Evolutionary conservation across 1,140 invertebrate genomes (phyloP).

Genomic region (Lepidurus arcticus): DNA sequence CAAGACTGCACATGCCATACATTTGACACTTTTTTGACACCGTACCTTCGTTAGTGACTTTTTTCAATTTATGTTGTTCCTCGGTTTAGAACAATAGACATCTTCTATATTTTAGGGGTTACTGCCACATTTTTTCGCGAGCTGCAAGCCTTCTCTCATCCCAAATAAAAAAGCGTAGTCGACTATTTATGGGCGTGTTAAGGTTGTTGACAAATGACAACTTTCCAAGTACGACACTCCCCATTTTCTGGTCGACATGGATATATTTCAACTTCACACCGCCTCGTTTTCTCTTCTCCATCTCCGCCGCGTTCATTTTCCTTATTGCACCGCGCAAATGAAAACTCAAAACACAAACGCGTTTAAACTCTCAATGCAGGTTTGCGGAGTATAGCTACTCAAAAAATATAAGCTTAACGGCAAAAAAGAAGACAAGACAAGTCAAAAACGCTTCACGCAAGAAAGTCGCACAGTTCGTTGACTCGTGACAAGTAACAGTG

Average conservation of each 20-base stretch:
- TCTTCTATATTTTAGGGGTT: no score
- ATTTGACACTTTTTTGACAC: no score
- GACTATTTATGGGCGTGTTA: conserved; percentile 22
- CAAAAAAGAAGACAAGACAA: no score
- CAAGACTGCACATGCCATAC: no score
- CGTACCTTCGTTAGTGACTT: no score
- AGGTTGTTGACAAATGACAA: conserved; percentile 22
- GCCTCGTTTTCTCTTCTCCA: background rate
- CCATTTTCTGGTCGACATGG: background rate
- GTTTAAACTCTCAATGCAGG: no score
- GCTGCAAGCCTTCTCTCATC: no score
- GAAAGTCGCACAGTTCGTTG: background rate
- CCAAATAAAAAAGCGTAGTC: background rate
- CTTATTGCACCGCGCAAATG: background rate
- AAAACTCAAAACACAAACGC: background rate
- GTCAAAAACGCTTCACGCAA: background rate
- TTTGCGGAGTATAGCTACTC: no score
- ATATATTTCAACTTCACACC: conserved; percentile 10
- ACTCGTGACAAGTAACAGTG: background rate
- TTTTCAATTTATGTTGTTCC: no score
- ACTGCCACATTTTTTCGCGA: no score
- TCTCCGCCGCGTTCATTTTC: background rate
- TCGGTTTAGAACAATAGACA: no score
- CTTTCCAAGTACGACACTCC: background rate
- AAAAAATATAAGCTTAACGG: no score